Evolutionary conservation across 1,140 invertebrate genomes (phyloP).

Genomic region (Hestina assimilis): DNA sequence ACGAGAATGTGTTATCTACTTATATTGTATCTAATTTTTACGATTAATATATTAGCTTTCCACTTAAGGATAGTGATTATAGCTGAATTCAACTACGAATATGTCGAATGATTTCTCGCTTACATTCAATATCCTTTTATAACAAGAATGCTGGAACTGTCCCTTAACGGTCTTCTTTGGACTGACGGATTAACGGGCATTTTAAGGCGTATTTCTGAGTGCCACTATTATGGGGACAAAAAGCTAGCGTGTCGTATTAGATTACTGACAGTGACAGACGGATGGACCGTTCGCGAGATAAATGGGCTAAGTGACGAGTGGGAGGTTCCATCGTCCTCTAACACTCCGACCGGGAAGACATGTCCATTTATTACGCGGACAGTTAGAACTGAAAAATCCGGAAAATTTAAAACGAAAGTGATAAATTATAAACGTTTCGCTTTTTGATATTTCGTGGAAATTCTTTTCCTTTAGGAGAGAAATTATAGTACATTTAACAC

Average conservation of each 20-base stretch:
- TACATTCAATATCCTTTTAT: slow-evolving; percentile 35
- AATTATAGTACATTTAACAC: too few species aligned
- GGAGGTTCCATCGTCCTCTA: slow-evolving; percentile 48
- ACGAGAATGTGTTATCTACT: too few species aligned
- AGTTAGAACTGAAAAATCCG: slow-evolving; percentile 48
- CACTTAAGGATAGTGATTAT: slow-evolving; percentile 8
- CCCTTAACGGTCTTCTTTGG: slow-evolving; percentile 47
- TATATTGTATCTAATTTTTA: too few species aligned
- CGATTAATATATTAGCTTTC: too few species aligned
- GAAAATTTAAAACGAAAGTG: slow-evolving; percentile 42
- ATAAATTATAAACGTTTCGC: slow-evolving; percentile 18
- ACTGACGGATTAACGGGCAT: slow-evolving; percentile 57
- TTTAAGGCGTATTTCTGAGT: slow-evolving; percentile 59
- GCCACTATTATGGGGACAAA: slow-evolving; percentile 65
- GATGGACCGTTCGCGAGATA: slow-evolving; percentile 66
- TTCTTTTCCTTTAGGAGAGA: too few species aligned
- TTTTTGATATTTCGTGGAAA: background rate
- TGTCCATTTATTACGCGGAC: slow-evolving; percentile 56
- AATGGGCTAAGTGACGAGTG: slow-evolving; percentile 74
- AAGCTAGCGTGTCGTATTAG: slow-evolving; percentile 75
- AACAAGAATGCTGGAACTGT: slow-evolving; percentile 41
- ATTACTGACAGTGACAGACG: slow-evolving; percentile 73
- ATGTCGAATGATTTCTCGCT: slow-evolving; percentile 18
- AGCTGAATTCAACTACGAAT: slow-evolving; percentile 11
- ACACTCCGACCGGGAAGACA: slow-evolving; percentile 44